Base-by-base conservation (phyloP, 2,888 invertebrate species). In the Andrena hattorfiana region DNA sequence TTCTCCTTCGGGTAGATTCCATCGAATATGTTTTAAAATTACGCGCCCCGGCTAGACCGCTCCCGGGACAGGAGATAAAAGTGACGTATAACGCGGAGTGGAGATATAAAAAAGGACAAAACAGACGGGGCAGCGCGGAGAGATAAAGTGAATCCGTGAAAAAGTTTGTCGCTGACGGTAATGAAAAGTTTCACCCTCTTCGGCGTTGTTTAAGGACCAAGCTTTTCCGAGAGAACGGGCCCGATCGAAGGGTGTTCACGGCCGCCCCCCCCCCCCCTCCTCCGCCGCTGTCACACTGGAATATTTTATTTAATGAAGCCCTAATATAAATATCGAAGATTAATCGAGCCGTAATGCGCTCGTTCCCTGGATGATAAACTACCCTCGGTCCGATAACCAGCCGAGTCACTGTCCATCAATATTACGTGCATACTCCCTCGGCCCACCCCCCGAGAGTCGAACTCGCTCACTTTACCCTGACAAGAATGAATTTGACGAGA, bases 261-360 rank as follows among this genome's bases (percentile, higher is more conserved):
- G 16, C 13, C 72, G 32, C 54, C 59, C 72, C 6, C 26, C 68
- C 28, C 28, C 28, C 2, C 32, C 32, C 8, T 42, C 42, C 42
- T 4, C 13, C 42, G 42, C 13, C 13, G 3, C 42, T 42, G 54
- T 68, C 64, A 51, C 74, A 73, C 54, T 66, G 62, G 83, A 81
- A 81, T 84, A 89, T 90, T 87, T 90, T 88, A 90, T 86, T 86
- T 87, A 90, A 92, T 91, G 89, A 93, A 92, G 90, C 89, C 85
- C 85, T 89, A 91, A 93, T 92, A 92, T 93, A 93, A 93, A 93
- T 92, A 93, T 93, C 89, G 93, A 93, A 91, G 93, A 93, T 93
- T 93, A 93, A 93, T 93, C 91, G 93, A 91, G 89, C 84, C 89
- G 87, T 93, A 93, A 93, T 93, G 90, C 87, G 89, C 86, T 92